Conservation (phyloP, 1,140 invertebrate species). For the Popillia japonica region DNA sequence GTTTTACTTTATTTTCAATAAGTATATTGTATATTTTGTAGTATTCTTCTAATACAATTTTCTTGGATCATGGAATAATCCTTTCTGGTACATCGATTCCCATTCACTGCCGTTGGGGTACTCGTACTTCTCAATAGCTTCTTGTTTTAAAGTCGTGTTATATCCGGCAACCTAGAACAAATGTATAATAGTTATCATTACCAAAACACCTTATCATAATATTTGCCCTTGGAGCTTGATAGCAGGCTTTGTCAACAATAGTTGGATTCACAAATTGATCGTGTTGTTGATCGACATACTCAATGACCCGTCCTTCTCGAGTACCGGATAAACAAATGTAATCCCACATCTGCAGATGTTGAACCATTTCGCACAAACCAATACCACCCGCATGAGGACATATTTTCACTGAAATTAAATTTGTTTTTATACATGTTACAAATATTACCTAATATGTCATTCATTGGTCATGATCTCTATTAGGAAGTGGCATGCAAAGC, state of each 20-base stretch:
- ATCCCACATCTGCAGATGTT: conserved; percentile 91
- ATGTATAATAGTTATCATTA: neutral
- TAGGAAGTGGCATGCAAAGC: no score
- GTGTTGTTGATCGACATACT: conserved; percentile 90
- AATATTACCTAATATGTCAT: no score
- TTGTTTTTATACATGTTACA: neutral
- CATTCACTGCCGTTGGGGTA: conserved; percentile 82
- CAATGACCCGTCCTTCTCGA: conserved; percentile 77
- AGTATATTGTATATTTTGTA: no score
- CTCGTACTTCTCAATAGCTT: conserved; percentile 71
- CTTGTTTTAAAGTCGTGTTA: conserved; percentile 77
- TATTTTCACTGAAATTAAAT: conserved; percentile 77
- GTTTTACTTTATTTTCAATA: no score
- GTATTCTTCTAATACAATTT: conserved; percentile 39
- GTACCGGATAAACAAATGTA: conserved; percentile 77
- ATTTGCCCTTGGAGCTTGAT: conserved; percentile 75
- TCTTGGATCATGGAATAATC: conserved; percentile 56
- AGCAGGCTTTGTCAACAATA: conserved; percentile 73
- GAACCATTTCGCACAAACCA: conserved; percentile 91
- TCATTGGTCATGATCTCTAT: no score
- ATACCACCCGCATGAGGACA: conserved; percentile 94
- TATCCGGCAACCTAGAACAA: conserved; percentile 74
- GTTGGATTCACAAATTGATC: conserved; percentile 82
- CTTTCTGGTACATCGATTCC: conserved; percentile 68
- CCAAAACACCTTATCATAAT: neutral